Percentiles rank a stretch among this genome's conserved stretches.
phyloP scores from a whole-genome alignment of 2,888 invertebrate genomes.

The Noctua fimbriata region DNA sequence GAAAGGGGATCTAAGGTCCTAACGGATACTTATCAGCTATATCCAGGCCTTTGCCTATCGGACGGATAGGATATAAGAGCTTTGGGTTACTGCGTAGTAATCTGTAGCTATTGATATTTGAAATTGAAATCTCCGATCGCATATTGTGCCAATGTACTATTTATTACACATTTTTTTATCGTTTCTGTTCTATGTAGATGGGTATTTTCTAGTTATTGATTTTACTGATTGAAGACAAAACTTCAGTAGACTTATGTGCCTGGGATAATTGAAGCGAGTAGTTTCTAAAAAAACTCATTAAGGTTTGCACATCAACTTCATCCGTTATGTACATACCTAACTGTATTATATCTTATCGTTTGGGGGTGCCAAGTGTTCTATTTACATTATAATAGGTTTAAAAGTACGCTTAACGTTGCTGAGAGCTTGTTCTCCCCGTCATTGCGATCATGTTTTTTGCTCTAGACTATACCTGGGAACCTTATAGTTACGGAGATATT shows the following conservation, averaged over 20 bases:
- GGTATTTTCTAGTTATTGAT: not conserved
- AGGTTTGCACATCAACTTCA: not conserved
- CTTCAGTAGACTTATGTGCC: not conserved
- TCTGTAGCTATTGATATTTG: conserved; percentile 10
- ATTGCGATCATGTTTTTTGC: no score
- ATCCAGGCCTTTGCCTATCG: not conserved
- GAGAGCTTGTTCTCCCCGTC: no score
- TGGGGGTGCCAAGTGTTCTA: no score
- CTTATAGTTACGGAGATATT: no score
- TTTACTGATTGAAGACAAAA: not conserved
- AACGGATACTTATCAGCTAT: conserved; percentile 21
- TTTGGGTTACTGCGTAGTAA: not conserved
- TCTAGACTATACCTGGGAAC: no score
- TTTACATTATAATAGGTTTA: no score
- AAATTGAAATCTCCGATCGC: not conserved
- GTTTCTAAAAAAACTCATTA: not conserved
- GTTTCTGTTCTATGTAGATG: not conserved
- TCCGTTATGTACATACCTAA: not conserved
- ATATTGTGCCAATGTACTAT: not conserved
- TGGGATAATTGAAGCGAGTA: not conserved
- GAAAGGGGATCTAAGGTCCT: conserved; percentile 8
- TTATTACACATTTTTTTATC: not conserved
- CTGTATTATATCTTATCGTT: no score
- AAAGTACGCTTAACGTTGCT: no score
- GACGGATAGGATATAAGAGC: not conserved